Evolutionary conservation across 2,113 vertebrate species (phyloP).

Genomic region (Jacana jacana): DNA sequence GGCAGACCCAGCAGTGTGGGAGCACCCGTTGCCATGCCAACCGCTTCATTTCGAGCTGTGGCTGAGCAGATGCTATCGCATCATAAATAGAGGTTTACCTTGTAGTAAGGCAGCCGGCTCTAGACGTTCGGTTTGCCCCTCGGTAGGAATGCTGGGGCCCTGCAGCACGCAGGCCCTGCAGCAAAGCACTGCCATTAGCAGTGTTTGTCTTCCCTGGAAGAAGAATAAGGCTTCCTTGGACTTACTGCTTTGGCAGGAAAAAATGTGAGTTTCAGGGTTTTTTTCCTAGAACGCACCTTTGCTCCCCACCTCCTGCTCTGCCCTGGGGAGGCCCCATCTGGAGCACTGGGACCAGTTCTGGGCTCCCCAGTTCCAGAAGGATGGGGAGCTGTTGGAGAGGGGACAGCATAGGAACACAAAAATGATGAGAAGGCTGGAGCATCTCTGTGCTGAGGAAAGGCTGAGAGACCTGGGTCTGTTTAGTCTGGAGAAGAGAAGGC

Average conservation of each 20-base stretch:
- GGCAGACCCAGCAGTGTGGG: conserved; percentile 41
- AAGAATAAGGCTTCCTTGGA: not conserved
- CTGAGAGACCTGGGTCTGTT: no score
- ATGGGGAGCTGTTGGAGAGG: no score
- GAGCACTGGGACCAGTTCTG: no score
- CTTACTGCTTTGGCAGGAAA: not conserved
- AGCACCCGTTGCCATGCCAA: conserved; percentile 61
- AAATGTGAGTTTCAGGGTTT: not conserved
- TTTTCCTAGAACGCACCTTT: not conserved
- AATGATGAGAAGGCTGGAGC: no score
- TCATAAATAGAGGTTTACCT: not conserved
- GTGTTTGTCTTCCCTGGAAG: not conserved
- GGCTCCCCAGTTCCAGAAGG: no score
- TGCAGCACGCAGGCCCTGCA: not conserved
- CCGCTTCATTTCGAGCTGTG: conserved; percentile 2
- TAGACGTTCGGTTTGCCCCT: not conserved
- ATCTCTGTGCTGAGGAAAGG: no score
- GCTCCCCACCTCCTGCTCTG: no score
- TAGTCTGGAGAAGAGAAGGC: no score
- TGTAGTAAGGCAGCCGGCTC: not conserved
- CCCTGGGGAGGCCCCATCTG: no score
- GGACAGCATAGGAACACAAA: no score
- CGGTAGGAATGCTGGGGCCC: not conserved
- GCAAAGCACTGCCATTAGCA: not conserved
- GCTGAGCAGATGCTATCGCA: not conserved